Conservation (phyloP, 2,888 invertebrate genomes). For the Metopia argyrocephala region DNA sequence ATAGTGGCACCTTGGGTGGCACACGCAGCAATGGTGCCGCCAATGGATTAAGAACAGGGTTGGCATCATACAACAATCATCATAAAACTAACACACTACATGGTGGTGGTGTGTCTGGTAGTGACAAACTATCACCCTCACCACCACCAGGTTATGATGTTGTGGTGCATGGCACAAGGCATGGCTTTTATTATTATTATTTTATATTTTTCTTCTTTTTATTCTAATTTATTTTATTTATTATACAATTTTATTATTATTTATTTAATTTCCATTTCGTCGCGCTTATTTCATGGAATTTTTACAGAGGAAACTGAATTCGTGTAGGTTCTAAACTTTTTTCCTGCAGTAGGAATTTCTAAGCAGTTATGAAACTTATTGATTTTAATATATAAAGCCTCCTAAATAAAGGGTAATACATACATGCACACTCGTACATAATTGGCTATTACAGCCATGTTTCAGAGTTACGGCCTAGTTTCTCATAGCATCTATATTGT, state of each 20-base stretch:
- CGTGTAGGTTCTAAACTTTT: too few relatives aligned
- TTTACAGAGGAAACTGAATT: too few relatives aligned
- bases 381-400: too few relatives aligned
- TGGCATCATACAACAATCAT: conserved; percentile 73
- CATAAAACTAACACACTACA: conserved; percentile 74
- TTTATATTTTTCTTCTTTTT: conserved; percentile 52
- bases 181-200: conserved; percentile 77
- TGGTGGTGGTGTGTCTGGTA: conserved; percentile 69
- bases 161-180: conserved; percentile 80
- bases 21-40: conserved; percentile 65
- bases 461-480: too few relatives aligned
- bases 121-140: conserved; percentile 76
- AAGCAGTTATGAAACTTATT: too few relatives aligned
- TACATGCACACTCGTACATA: too few relatives aligned
- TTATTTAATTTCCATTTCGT: conserved; percentile 3
- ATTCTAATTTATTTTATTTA: conserved; percentile 35
- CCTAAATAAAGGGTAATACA: too few relatives aligned
- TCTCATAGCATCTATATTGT: too few relatives aligned
- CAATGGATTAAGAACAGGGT: conserved; percentile 66
- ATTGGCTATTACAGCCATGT: too few relatives aligned
- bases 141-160: conserved; percentile 79
- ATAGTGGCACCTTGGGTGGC: conserved; percentile 67
- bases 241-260: conserved; percentile 34
- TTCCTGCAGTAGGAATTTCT: too few relatives aligned
- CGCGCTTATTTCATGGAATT: background rate